These are phyloP conservation scores for Oscheius onirici DNA, from an alignment of 2,888 invertebrate species.

Conservation along the genomic window DNA sequence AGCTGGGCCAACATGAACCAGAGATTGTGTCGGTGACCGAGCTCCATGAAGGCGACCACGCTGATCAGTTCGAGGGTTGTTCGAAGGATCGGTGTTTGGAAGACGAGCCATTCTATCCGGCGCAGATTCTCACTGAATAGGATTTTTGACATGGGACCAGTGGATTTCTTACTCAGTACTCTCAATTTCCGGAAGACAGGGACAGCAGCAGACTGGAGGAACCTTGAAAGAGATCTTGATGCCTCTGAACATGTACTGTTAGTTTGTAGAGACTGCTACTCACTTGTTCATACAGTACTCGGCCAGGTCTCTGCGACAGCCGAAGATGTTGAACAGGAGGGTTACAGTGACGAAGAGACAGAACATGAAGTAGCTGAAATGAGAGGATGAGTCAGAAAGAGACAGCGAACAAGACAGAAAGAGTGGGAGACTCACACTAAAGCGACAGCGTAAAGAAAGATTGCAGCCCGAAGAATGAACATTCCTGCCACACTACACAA, in stretches of 20 bases:
- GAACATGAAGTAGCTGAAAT: slow-evolving; percentile 68
- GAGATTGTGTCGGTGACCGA: slow-evolving; percentile 47
- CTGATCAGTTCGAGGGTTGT: slow-evolving; percentile 63
- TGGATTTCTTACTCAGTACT: slow-evolving; percentile 26
- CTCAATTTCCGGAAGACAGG: slow-evolving; percentile 47
- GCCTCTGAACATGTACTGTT: slow-evolving; percentile 17
- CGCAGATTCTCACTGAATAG: slow-evolving; percentile 57
- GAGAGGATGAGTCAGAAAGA: not conserved
- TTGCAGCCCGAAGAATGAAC: slow-evolving; percentile 67
- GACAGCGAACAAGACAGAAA: not conserved
- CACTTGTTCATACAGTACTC: slow-evolving; percentile 40
- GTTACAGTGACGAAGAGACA: slow-evolving; percentile 69
- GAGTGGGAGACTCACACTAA: slow-evolving; percentile 52
- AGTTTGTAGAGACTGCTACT: not conserved
- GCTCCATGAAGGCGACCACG: slow-evolving; percentile 68
- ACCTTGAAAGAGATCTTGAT: slow-evolving; percentile 51
- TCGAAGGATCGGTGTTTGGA: slow-evolving; percentile 69
- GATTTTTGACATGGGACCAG: too few relatives aligned
- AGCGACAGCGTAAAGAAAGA: slow-evolving; percentile 68
- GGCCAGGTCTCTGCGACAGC: slow-evolving; percentile 61
- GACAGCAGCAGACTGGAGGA: slow-evolving; percentile 54
- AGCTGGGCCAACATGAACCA: slow-evolving; percentile 67
- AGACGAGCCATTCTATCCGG: slow-evolving; percentile 69
- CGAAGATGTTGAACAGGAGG: slow-evolving; percentile 67
- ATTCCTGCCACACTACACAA: slow-evolving; percentile 66